Base-by-base conservation (phyloP, 1,140 invertebrate genomes). In the Arctopsyche grandis region DNA sequence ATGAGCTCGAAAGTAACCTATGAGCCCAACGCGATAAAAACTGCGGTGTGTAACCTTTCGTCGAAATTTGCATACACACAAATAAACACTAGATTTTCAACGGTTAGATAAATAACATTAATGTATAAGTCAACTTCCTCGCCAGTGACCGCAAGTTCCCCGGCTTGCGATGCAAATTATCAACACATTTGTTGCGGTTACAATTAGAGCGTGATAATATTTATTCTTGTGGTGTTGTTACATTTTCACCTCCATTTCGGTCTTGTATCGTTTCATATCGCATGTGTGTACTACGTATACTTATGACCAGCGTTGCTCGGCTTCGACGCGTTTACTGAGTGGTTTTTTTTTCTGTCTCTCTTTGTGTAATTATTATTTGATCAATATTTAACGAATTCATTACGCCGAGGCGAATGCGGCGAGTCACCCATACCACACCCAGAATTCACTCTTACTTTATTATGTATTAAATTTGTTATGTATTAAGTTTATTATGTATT, bases 151-250 rank as follows among this genome's bases (percentile, higher is more conserved):
- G 43, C 69, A 22, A 5, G 26, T 71, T 46, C 43, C 69, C 60
- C 69, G 29, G 69, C n/a, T 21, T 46, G 16, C 16, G 69, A 48
- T 71, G 38, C 69, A 46, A 46, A 71, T 71, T 71, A 71, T 71
- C 69, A 46, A 44, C 69, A 46, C 69, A 46, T 71, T 71, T 71
- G 69, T 46, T 71, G 69, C 69, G 69, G 69, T 71, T 38, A 19
- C 43, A 71, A 71, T 71, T 21, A 71, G 69, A 71, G 69, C 69
- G 69, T 71, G 63, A 26, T 66, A 66, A 66, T 26, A 29, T 26
- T 66, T 26, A 66, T 66, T 66, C 21, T 66, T 66, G 63, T 29
- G 69, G 69, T 71, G 14, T 46, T 71, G 43, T 21, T 71, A 12
- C 44, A 38, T 71, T 46, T 71, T 71, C 44, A 48, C 69, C 38